A percentile compares a stretch with the other conserved stretches of the same genome.
Evolutionary conservation across 2,888 invertebrate genomes (phyloP).

Genomic region (Tetragonula carbonaria): DNA sequence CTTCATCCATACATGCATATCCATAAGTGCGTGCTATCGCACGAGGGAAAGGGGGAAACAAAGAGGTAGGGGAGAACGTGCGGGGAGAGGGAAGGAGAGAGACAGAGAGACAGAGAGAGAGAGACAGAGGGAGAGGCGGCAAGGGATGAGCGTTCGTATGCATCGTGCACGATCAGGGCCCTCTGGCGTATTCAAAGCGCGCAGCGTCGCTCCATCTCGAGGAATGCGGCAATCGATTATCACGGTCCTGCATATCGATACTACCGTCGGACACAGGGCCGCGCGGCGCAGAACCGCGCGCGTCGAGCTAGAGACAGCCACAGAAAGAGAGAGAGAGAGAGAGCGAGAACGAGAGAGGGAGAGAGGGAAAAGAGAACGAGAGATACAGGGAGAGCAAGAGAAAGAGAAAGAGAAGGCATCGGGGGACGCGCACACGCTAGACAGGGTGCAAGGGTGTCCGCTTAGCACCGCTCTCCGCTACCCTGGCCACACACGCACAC

Average conservation of each 20-base stretch:
- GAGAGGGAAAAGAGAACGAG: not conserved
- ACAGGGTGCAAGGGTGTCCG: conserved; percentile 51
- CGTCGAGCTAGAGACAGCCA: conserved; percentile 58
- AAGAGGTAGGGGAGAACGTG: conserved; percentile 13
- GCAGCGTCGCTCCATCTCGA: conserved; percentile 76
- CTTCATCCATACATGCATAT: conserved; percentile 45
- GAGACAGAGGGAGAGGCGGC: not conserved
- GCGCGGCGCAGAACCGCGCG: conserved; percentile 76
- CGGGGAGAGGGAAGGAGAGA: conserved; percentile 11
- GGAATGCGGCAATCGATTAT: conserved; percentile 82
- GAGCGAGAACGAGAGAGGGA: not conserved
- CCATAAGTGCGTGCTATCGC: conserved; percentile 68
- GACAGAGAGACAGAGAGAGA: no score
- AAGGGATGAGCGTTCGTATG: conserved; percentile 60
- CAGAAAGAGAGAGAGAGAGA: not conserved
- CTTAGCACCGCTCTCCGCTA: conserved; percentile 41
- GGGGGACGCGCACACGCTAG: conserved; percentile 35
- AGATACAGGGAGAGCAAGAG: not conserved
- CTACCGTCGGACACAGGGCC: conserved; percentile 72
- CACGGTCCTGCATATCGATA: conserved; percentile 81
- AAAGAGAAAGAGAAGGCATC: conserved; percentile 16
- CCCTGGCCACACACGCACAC: conserved; percentile 64
- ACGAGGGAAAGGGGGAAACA: conserved; percentile 67
- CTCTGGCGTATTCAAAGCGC: conserved; percentile 74
- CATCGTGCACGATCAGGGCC: conserved; percentile 65